phyloP scores from a whole-genome alignment of 2,888 invertebrate species.

The Oscheius onirici region DNA sequence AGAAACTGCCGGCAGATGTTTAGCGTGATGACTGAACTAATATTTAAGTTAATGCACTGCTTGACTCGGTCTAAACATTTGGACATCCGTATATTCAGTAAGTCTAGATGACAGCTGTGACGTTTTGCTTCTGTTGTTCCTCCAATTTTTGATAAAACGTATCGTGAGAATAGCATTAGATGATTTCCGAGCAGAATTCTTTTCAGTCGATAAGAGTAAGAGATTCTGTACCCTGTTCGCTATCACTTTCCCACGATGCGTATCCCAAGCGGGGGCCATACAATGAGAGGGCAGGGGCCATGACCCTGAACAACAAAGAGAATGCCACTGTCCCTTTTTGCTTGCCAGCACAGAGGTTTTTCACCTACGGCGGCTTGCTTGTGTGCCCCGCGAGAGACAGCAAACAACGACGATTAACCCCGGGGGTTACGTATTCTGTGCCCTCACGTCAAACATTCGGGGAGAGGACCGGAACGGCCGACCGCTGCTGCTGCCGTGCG shows the following conservation, averaged over 20 bases:
- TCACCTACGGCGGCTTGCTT: slow-evolving; percentile 6
- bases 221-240: no score
- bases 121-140: no score
- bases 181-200: no score
- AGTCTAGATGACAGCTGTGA: no score
- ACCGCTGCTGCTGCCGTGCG: neutral
- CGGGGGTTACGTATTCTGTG: slow-evolving; percentile 29
- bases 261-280: neutral
- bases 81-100: no score
- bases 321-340: neutral
- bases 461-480: slow-evolving; percentile 8
- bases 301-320: slow-evolving; percentile 27
- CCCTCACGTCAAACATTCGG: neutral
- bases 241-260: neutral
- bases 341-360: slow-evolving; percentile 12
- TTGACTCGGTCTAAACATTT: no score
- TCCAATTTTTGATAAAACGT: no score
- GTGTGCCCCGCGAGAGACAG: slow-evolving; percentile 4
- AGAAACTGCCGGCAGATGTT: no score
- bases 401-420: slow-evolving; percentile 32
- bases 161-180: no score
- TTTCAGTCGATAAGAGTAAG: no score
- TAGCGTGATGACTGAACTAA: no score
- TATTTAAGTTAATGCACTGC: no score
- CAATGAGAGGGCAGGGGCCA: neutral